Conservation (phyloP, 53 echinoderm and acorn worm species). For the Astropecten irregularis region DNA sequence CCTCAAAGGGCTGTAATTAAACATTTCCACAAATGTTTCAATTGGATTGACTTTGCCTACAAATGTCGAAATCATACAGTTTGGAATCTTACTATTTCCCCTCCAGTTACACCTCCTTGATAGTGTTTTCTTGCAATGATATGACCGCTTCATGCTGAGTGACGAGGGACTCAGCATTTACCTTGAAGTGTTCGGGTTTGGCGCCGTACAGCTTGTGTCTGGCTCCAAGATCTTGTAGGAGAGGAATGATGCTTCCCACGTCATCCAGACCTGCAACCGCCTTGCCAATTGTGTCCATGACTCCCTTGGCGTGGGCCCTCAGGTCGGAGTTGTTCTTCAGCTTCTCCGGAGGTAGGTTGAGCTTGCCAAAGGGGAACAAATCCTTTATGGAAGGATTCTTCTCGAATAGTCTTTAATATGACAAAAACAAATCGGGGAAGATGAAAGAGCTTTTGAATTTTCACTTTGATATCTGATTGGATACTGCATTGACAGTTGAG, state of each 20-base stretch:
- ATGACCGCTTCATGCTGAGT: too few species aligned
- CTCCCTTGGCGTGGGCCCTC: conserved; percentile 50
- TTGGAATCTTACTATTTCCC: too few species aligned
- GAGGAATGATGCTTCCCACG: conserved; percentile 33
- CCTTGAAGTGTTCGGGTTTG: conserved; percentile 23
- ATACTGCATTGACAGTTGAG: too few species aligned
- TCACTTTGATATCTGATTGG: too few species aligned
- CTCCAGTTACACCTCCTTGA: too few species aligned
- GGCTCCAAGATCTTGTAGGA: conserved; percentile 58
- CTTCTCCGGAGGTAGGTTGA: conserved; percentile 38
- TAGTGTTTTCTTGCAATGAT: too few species aligned
- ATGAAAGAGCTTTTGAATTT: too few species aligned
- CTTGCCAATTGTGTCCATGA: conserved; percentile 66
- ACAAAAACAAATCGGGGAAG: too few species aligned
- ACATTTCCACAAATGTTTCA: too few species aligned
- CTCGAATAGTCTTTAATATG: conserved; percentile 22
- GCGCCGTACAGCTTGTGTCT: conserved; percentile 62
- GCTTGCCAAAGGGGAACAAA: conserved; percentile 62
- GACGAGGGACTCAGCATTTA: too few species aligned
- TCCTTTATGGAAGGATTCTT: conserved; percentile 50
- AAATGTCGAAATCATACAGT: too few species aligned
- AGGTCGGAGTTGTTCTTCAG: conserved; percentile 50
- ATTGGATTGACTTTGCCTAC: too few species aligned
- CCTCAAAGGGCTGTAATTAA: conserved; percentile 35
- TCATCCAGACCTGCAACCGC: conserved; percentile 65